These are phyloP conservation scores for Lepus oiostolus DNA, from an alignment of 2,797 vertebrate species.

Conservation along the genomic window DNA sequence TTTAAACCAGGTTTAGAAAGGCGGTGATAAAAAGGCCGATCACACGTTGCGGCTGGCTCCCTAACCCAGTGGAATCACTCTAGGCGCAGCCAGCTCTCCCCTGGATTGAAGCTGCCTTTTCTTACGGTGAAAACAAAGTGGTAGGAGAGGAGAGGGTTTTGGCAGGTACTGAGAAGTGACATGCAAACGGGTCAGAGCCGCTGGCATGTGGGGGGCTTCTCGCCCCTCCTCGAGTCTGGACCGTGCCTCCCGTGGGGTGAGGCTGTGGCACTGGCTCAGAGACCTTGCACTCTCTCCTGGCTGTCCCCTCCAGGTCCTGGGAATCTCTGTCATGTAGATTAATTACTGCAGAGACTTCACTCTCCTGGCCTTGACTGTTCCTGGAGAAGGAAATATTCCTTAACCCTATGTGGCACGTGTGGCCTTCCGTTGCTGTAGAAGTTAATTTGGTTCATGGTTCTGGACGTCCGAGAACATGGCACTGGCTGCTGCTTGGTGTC, in stretches of 20 bases:
- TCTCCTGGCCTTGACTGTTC: not conserved
- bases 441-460: not conserved
- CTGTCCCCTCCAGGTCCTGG: not conserved
- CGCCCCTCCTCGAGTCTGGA: not conserved
- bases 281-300: not conserved
- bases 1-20: slow-evolving; percentile 56
- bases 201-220: not conserved
- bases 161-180: slow-evolving; percentile 6
- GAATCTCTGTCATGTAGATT: not conserved
- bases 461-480: not conserved
- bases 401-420: slow-evolving; percentile 9
- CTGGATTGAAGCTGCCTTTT: slow-evolving; percentile 31
- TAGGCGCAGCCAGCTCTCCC: not conserved
- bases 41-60: slow-evolving; percentile 2
- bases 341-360: not conserved
- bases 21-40: slow-evolving; percentile 49
- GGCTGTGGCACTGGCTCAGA: not conserved
- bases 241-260: not conserved
- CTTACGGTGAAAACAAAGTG: slow-evolving; percentile 19
- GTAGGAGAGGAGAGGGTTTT: slow-evolving; percentile 7
- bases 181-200: not conserved
- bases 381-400: slow-evolving; percentile 7
- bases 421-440: not conserved
- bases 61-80: slow-evolving; percentile 48
- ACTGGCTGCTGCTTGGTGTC: not conserved